phyloP scores from a whole-genome alignment of 2,797 vertebrate genomes.

The Mareca strepera region DNA sequence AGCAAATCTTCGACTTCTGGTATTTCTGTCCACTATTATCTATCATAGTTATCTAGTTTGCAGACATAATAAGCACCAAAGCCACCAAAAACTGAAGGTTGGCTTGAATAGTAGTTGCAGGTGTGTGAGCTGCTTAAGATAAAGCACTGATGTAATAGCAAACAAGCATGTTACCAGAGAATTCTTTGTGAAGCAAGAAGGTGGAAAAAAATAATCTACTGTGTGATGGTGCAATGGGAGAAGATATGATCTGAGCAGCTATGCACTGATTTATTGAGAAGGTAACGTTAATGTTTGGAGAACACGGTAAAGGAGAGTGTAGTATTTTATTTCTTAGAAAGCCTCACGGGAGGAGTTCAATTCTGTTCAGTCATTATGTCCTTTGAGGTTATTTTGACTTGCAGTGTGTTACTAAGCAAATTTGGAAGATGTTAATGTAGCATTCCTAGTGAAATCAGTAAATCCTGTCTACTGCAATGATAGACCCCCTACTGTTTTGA shows the following conservation, averaged over 20 bases:
- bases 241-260: background rate
- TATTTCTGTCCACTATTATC: background rate
- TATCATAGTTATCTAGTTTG: background rate
- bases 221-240: background rate
- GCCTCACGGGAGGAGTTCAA: background rate
- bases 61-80: background rate
- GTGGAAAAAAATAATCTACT: background rate
- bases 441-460: background rate
- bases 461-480: background rate
- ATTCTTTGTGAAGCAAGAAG: background rate
- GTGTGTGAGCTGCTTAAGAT: background rate
- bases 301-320: background rate
- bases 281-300: background rate
- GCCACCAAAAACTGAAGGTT: accelerated
- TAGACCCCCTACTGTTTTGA: accelerated
- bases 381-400: background rate
- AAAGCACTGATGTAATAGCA: background rate
- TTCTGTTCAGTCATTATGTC: background rate
- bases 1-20: background rate
- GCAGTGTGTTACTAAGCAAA: background rate
- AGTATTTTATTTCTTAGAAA: accelerated
- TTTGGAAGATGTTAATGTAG: background rate
- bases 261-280: accelerated
- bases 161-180: background rate
- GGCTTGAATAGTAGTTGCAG: background rate